Base-by-base conservation (phyloP, 1,140 invertebrate genomes). In the Amyelois transitella region DNA sequence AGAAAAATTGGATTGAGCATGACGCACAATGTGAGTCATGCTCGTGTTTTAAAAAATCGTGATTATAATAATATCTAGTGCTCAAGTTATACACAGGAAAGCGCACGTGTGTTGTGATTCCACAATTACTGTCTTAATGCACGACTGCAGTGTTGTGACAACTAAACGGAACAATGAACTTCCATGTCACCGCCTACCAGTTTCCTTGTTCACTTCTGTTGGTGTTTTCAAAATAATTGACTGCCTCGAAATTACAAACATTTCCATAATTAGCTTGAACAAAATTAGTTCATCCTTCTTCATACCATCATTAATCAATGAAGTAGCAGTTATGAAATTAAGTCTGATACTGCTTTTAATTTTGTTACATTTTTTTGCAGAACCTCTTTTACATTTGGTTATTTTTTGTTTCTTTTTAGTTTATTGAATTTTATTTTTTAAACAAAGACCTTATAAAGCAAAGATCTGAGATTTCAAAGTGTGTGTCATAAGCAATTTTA, bases 1-100 rank as follows among this genome's bases (percentile, higher is more conserved):
- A 28, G 12, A 12, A 4, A 28, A 5, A 8, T 12, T 28, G n/a
- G n/a, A n/a, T n/a, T n/a, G n/a, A n/a, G 25, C 25, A 8, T 38
- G n/a, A 38, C 6, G n/a, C n/a, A 38, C 7, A 28, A 10, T 14
- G 1, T 38, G 32, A 14, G 32, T 38, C 32, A 38, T 38, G 1
- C 17, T 14, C 4, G 25, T 32, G 4, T 10, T 38, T 14, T 14
- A 14, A 4, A 14, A 38, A 38, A 14, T 38, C 32, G 12, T 38
- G 32, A 6, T 14, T 5, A 4, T 28, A 38, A 1, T 2, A 1
- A 14, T 14, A 38, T 8, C 12, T 38, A 38, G 10, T 2, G 6
- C n/a, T 20, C 3, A 21, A 48, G 45, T 48, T 48, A 48, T 48
- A 48, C 20, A 48, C 45, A 48, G 2, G 14, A n/a, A n/a, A n/a